Percentiles rank a stretch among this genome's conserved stretches.
Evolutionary conservation across 1,140 invertebrate species (phyloP).

Genomic region (Gyrodactylus salaris): DNA sequence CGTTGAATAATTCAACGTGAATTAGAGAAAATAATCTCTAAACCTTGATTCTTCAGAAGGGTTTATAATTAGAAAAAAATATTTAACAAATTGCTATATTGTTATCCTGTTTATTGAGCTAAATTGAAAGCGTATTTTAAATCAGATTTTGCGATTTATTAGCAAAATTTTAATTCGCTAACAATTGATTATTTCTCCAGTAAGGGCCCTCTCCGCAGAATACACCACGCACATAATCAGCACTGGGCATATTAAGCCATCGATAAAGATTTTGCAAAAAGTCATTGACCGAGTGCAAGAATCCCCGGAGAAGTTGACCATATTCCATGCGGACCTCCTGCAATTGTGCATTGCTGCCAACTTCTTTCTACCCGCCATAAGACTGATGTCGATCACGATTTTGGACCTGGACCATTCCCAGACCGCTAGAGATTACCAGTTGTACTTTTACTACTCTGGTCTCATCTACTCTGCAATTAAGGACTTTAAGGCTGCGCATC

Average conservation of each 20-base stretch:
- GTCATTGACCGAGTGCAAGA: neutral
- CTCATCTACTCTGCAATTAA: neutral
- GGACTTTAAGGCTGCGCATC: neutral
- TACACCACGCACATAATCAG: neutral
- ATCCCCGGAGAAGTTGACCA: neutral
- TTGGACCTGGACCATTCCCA: neutral
- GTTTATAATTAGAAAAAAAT: no score
- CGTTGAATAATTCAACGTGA: no score
- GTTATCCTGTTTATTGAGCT: no score
- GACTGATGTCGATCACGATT: neutral
- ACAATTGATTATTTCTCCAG: neutral
- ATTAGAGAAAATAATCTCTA: no score
- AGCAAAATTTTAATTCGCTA: neutral
- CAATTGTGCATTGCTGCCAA: neutral
- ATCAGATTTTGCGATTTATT: no score
- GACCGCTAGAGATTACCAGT: neutral
- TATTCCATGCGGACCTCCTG: neutral
- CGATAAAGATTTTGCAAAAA: neutral
- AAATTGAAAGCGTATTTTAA: no score
- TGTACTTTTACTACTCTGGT: neutral
- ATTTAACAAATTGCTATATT: no score
- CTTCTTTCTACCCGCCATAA: neutral
- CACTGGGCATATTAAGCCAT: neutral
- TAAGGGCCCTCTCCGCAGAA: neutral
- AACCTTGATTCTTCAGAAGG: no score